Base-by-base conservation (phyloP, 2,888 invertebrate species). In the Xanthia icteritia region DNA sequence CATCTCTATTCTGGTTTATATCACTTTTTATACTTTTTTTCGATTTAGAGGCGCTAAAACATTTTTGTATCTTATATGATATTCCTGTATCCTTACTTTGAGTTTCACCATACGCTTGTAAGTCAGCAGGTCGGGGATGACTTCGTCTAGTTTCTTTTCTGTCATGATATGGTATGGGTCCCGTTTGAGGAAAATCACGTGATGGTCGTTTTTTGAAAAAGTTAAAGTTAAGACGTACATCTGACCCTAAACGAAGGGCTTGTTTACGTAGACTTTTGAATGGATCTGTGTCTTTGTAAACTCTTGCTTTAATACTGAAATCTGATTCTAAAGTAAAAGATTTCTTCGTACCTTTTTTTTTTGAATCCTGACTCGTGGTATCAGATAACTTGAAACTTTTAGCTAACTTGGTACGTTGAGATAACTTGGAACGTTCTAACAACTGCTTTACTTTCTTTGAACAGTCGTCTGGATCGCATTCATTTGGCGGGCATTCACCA, bases 211-310 rank as follows among this genome's bases (percentile, higher is more conserved):
- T 78, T 86, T 87, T 91, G 67, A 71, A 87, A 81, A 91, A 90
- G 71, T 89, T 87, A 8, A 90, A 65, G 45, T 86, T 79, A 27
- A 90, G 77, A 78, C 85, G 86, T n/a, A 88, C 79, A 74, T 85
- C 84, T 1, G 91, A 90, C 39, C 88, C 85, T 31, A 90, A 27
- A 58, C 77, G 85, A 15, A 88, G 31, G 42, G 74, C 67, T 73
- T 77, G 81, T 0, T 71, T 48, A 73, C n/a, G 51, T 27, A 15
- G 15, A 27, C 27, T 31, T 70, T 61, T 77, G 11, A 64, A 36
- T n/a, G 42, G 69, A n/a, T 79, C 17, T 27, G 56, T 69, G 13
- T 83, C 51, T 66, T 42, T 82, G 45, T 73, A 69, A 65, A 83
- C 60, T 45, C 65, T 65, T 15, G 73, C 69, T 54, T 4, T 48